Conservation (phyloP, 2,113 vertebrate genomes). For the Genyomyrus donnyi region DNA sequence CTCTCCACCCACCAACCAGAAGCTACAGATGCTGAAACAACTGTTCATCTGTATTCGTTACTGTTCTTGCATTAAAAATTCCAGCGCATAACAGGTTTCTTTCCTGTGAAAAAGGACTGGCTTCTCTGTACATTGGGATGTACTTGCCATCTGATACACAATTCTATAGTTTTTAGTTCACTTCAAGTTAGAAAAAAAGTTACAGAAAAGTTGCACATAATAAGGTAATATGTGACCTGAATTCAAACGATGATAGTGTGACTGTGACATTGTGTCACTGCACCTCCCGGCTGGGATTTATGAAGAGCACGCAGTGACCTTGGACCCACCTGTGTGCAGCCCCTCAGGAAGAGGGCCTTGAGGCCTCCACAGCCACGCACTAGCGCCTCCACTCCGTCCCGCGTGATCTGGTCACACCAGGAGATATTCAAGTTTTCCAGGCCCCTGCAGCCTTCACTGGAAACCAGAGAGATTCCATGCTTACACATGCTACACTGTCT, state of each 20-base stretch:
- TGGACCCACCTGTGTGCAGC: slow-evolving; percentile 79
- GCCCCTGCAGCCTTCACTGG: slow-evolving; percentile 77
- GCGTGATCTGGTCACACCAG: slow-evolving; percentile 88
- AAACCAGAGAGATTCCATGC: slow-evolving; percentile 28
- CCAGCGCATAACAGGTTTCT: not conserved
- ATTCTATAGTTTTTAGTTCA: not conserved
- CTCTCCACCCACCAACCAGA: not conserved
- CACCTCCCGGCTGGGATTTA: not conserved
- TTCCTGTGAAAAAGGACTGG: not conserved
- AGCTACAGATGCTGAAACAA: not conserved
- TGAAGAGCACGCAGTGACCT: not conserved
- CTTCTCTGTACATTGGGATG: not conserved
- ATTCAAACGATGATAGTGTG: not conserved
- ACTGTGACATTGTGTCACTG: not conserved
- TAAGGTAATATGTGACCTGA: not conserved
- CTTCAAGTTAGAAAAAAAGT: not conserved
- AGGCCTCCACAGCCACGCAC: slow-evolving; percentile 76
- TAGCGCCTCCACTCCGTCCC: slow-evolving; percentile 84
- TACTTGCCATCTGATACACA: not conserved
- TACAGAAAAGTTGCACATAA: not conserved
- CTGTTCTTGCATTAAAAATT: not conserved
- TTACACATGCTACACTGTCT: not conserved
- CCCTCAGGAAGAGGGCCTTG: slow-evolving; percentile 78
- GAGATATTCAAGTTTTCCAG: slow-evolving; percentile 87
- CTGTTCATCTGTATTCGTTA: not conserved